Evolutionary conservation across 2,888 invertebrate genomes (phyloP).

Genomic region (Eupithecia insigniata): DNA sequence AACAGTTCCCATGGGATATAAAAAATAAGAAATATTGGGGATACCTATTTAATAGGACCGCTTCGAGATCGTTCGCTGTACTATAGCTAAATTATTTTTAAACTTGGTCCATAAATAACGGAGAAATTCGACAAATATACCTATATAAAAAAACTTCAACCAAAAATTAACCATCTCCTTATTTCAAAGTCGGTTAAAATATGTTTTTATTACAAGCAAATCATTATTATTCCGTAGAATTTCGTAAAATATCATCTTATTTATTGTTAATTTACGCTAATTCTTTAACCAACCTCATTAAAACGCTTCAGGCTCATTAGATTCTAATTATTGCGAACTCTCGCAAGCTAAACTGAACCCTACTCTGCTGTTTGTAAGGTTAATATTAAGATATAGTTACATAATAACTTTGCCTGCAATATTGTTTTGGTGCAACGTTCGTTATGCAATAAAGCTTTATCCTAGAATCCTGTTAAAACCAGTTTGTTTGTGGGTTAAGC

Average conservation of each 20-base stretch:
- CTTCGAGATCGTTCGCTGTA: no score
- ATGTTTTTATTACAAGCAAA: no score
- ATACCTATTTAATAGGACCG: no score
- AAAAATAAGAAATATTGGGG: no score
- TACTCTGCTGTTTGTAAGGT: slow-evolving; percentile 15
- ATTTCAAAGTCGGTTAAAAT: no score
- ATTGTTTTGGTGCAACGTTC: slow-evolving; percentile 6
- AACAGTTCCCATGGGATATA: no score
- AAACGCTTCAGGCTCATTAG: slow-evolving; percentile 32
- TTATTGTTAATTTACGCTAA: not conserved
- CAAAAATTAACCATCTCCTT: no score
- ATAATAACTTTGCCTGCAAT: slow-evolving; percentile 25
- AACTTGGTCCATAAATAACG: no score
- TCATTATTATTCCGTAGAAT: not conserved
- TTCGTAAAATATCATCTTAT: not conserved
- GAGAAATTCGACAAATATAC: no score
- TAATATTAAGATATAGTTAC: slow-evolving; percentile 7
- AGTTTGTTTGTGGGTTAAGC: not conserved
- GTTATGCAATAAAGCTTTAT: not conserved
- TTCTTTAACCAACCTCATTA: slow-evolving; percentile 26
- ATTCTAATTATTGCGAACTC: slow-evolving; percentile 14
- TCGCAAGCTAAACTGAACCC: slow-evolving; percentile 15
- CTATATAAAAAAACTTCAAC: no score
- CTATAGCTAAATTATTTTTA: no score
- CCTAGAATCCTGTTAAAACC: not conserved